phyloP scores from a whole-genome alignment of 2,797 vertebrate genomes.

The Columba guinea region DNA sequence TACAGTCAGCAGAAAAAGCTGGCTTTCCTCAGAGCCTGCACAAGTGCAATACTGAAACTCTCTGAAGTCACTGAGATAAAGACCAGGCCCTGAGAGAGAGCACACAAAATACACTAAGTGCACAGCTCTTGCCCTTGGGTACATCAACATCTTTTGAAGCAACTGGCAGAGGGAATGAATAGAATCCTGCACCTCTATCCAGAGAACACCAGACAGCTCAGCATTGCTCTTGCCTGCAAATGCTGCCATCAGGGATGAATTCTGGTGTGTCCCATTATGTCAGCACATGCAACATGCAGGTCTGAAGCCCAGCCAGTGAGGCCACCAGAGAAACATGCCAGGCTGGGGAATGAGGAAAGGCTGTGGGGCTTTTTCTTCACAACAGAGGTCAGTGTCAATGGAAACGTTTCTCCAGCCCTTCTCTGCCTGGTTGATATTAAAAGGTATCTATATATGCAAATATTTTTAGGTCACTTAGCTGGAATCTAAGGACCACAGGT shows the following conservation, averaged over 20 bases:
- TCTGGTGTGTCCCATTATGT: not conserved
- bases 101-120: not conserved
- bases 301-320: not conserved
- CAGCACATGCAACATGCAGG: not conserved
- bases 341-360: not conserved
- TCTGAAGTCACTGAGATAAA: conserved; percentile 61
- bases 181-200: not conserved
- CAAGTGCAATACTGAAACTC: not conserved
- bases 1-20: conserved; percentile 54
- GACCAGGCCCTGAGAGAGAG: conserved; percentile 50
- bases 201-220: not conserved
- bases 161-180: not conserved
- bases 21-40: conserved; percentile 49
- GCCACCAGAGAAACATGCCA: not conserved
- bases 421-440: not conserved
- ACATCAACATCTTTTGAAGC: conserved; percentile 43
- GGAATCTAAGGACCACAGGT: conserved; percentile 1
- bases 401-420: not conserved
- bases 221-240: not conserved
- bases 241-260: not conserved
- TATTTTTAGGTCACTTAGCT: not conserved
- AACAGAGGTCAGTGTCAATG: not conserved
- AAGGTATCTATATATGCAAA: not conserved
- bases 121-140: not conserved
- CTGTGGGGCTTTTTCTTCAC: not conserved